Base-by-base conservation (phyloP, 2,113 vertebrate genomes). In the Oceanodroma tethys region DNA sequence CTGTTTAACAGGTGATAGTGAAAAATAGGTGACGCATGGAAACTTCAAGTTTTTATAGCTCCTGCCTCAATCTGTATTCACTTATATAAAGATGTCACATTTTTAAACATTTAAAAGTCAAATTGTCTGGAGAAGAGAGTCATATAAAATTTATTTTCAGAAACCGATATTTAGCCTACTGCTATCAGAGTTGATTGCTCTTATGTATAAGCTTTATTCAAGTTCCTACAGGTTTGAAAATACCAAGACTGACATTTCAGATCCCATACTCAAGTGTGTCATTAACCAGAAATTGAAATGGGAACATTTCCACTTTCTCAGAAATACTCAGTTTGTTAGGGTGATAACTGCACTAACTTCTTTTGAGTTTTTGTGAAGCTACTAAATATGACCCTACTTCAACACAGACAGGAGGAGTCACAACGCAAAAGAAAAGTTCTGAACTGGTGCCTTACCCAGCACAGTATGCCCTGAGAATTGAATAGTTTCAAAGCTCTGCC, bases 41-140 rank as follows among this genome's bases (percentile, higher is more conserved):
- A 96, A 96, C 87, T 81, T 95, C 86, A 83, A 71, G 93, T 80
- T 94, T 98, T 98, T 96, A 98, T 81, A 95, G 88, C 79, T 94
- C 68, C 58, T 97, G 93, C 86, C 94, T 93, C 95, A 88, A 94
- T 94, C 87, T 75, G 93, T 92, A 95, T 89, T 95, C 73, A 88
- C 92, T 97, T 95, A 90, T 85, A 97, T 97, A 95, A 98, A 97
- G 95, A 97, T 96, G 93, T 97, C 96, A 97, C 81, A 96, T 95
- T 97, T 97, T 97, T 76, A 97, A 98, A 97, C 94, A 98, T 97
- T 97, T 97, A 97, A 98, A 98, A 98, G 95, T 98, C 97, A 98
- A 98, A 97, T 97, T 96, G 96, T 97, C 96, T 97, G 97, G 95
- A 98, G 97, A 98, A 98, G 67, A 97, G 82, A 97, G 96, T 97